Conservation (phyloP, 2,113 vertebrate genomes). For the Sakesphorus luctuosus region DNA sequence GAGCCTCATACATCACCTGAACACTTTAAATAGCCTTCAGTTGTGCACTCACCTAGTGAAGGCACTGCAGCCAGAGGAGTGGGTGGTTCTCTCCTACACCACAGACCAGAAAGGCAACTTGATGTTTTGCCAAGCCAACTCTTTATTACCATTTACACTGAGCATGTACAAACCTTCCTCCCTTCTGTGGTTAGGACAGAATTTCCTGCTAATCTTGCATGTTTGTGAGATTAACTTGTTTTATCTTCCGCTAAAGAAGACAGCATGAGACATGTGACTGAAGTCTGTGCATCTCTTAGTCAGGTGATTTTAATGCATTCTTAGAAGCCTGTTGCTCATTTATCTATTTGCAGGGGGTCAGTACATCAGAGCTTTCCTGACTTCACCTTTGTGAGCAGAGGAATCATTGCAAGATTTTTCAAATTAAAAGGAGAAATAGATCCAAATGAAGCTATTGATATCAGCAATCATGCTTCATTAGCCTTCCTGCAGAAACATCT, state of each 20-base stretch:
- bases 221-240: neutral
- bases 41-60: neutral
- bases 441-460: conserved; percentile 85
- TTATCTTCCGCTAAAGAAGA: neutral
- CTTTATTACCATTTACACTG: neutral
- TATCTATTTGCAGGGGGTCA: conserved; percentile 81
- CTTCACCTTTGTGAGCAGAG: conserved; percentile 90
- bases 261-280: neutral
- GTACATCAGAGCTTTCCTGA: conserved; percentile 97
- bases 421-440: conserved; percentile 89
- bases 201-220: neutral
- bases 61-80: neutral
- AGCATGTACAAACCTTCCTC: neutral
- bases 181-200: neutral
- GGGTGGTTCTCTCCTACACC: neutral
- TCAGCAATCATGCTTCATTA: conserved; percentile 88
- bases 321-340: neutral
- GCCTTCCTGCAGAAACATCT: conserved; percentile 96
- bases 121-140: neutral
- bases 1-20: neutral
- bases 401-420: conserved; percentile 83
- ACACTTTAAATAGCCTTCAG: neutral
- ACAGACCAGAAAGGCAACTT: neutral
- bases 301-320: neutral
- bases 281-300: neutral